Base-by-base conservation (phyloP, 1,140 invertebrate species). In the Brevipalpus yothersi region DNA sequence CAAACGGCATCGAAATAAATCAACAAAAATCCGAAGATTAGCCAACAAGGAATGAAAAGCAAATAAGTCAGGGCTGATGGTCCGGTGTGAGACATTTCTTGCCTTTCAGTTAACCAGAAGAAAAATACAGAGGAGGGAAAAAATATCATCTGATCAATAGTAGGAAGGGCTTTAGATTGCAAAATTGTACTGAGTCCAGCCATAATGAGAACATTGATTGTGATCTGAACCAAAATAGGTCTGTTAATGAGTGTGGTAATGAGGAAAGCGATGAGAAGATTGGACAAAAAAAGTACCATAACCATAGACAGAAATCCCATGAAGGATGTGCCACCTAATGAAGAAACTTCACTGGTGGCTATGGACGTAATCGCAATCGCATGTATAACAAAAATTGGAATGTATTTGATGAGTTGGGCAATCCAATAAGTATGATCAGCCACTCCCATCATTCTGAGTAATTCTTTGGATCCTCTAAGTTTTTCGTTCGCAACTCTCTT, bases 151-250 rank as follows among this genome's bases (percentile, higher is more conserved):
- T n/a, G n/a, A n/a, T n/a, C n/a, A n/a, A n/a, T n/a, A n/a, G n/a
- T n/a, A n/a, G n/a, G n/a, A n/a, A n/a, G n/a, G n/a, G n/a, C n/a
- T n/a, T n/a, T n/a, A n/a, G 4, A 53, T 17, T 53, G 53, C 4
- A 53, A 11, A 4, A 12, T 3, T 3, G 11, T 11, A 39, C 40
- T 40, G 40, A 39, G 54, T 15, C 23, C 21, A 11, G 40, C 4
- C 9, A 21, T 39, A 7, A 39, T 39, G 2, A 23, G 11, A 3
- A 56, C 2, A 15, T 41, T 13, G 4, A 13, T 57, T 21, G 63
- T 11, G 10, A 66, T 59, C 66, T 65, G 67, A n/a, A 64, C 12
- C 15, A 68, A 60, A 55, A 65, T 47, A 9, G 59, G 51, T 4
- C 53, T 47, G 53, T 61, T 55, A 1, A 60, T 54, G 12, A 43